phyloP scores from a whole-genome alignment of 2,888 invertebrate genomes.

The Epinotia demarniana region DNA sequence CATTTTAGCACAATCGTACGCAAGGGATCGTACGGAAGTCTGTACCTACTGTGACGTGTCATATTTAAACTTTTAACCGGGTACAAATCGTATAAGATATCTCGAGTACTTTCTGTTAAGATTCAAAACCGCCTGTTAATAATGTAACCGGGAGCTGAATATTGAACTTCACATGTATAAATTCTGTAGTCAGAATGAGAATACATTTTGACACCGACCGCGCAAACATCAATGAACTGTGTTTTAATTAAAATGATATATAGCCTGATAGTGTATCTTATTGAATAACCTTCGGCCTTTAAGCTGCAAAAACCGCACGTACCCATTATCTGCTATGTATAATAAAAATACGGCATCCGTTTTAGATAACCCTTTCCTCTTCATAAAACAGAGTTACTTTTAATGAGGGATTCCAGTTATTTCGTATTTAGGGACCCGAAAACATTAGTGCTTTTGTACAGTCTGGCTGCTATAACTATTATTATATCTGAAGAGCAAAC shows the following conservation, averaged over 20 bases:
- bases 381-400: slow-evolving; percentile 10
- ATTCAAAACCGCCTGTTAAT: too few species aligned
- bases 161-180: background rate
- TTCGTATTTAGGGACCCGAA: background rate
- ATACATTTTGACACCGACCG: background rate
- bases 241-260: slow-evolving; percentile 19
- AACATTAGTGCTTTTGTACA: too few species aligned
- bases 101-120: too few species aligned
- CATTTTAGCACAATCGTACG: too few species aligned
- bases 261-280: slow-evolving; percentile 16
- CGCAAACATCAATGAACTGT: background rate
- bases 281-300: slow-evolving; percentile 7
- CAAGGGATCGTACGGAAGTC: too few species aligned
- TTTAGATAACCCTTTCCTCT: slow-evolving; percentile 39
- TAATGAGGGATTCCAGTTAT: background rate
- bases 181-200: background rate
- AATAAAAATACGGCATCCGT: slow-evolving; percentile 33
- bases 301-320: slow-evolving; percentile 24
- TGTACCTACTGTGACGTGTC: too few species aligned
- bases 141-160: background rate
- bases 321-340: slow-evolving; percentile 31
- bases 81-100: too few species aligned
- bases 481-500: background rate
- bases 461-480: background rate
- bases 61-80: too few species aligned